Base-by-base conservation (phyloP, 2,113 vertebrate species). In the Pseudolaguvia tuberculata region DNA sequence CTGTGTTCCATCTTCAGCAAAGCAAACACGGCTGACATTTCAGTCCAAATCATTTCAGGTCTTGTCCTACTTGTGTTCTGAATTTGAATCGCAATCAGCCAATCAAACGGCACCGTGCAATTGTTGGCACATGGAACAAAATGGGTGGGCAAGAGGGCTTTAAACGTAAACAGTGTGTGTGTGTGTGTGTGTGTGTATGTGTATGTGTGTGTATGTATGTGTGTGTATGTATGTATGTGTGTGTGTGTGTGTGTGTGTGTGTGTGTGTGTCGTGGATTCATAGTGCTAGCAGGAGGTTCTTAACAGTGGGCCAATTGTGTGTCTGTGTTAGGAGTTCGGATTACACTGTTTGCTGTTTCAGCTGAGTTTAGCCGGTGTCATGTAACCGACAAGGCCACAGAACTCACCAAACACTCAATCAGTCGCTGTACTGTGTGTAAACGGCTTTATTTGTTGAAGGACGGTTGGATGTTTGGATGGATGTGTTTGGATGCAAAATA, bases 1-100 rank as follows among this genome's bases (percentile, higher is more conserved):
- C 77, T 83, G 79, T 81, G 25, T 17, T 15, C 48, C 72, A 57
- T 77, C 67, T 70, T 72, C 50, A 48, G 27, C 55, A 70, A 65
- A 58, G 59, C 59, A 45, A 84, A 86, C 78, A 81, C 83, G 85
- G 83, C 83, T 83, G 78, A 83, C 39, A 45, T 70, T 61, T 39
- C 53, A 68, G 45, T 15, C 73, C 50, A 57, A 27, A 25, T 71
- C 45, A 67, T 61, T 76, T 70, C 42, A 35, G 59, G 51, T 63
- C 20, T 15, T 4, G 31, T 65, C 21, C 63, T 70, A 66, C 76
- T 62, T 42, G 17, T 35, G 25, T 79, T 80, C 73, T 83, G 79
- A 84, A 81, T 86, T 87, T 72, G 81, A 89, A 87, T 67, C 52
- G 25, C 56, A 45, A 23, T 74, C 48, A 67, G 66, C 88, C 84